Base-by-base conservation (phyloP, 35 echinoderm and acorn worm genomes). In the Apostichopus californicus region DNA sequence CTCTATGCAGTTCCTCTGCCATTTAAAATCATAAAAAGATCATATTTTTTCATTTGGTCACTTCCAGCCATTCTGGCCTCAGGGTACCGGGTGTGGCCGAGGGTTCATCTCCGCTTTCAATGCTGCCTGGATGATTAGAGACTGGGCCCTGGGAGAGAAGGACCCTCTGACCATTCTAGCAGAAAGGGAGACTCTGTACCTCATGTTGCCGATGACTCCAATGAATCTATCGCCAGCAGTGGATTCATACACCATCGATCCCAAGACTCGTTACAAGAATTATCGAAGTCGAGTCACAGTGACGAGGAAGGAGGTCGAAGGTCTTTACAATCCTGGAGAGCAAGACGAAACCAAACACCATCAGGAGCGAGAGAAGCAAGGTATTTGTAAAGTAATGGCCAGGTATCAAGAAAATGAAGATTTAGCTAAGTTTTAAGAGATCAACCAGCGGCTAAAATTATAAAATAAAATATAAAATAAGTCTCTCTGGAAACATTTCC, bases 51-150 rank as follows among this genome's bases (percentile, higher is more conserved):
- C 26, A 1, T 18, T 78, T 18, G 8, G 11, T 0, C 18, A 5
- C 8, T 56, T 22, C 26, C 55, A 91, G 89, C 89, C 89, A 46
- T 91, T 91, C 75, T 91, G 89, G 89, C 89, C 88, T 23, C 88
- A 90, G 73, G 88, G 88, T 5, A 90, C 88, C 9, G 88, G 88
- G 5, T 73, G 88, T 73, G 88, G 24, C 3, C 25, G 88, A 13
- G 88, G 88, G 14, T 90, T 90, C 70, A 34, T 57, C 0, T 77
- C 68, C 17, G 26, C 68, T 15, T 90, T 90, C 65, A 22, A 90
- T 56, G 52, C 88, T 57, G 88, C 88, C 15, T 90, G 88, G 88
- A 90, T 90, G 88, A 77, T 90, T 2, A 55, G 88, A 17, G 73
- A 90, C 0, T 90, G 88, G 88, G 72, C 88, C 5, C 9, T 90